Percentiles rank a stretch among this genome's conserved stretches.
phyloP scores from a whole-genome alignment of 1,140 invertebrate species.

The Sipha flava region DNA sequence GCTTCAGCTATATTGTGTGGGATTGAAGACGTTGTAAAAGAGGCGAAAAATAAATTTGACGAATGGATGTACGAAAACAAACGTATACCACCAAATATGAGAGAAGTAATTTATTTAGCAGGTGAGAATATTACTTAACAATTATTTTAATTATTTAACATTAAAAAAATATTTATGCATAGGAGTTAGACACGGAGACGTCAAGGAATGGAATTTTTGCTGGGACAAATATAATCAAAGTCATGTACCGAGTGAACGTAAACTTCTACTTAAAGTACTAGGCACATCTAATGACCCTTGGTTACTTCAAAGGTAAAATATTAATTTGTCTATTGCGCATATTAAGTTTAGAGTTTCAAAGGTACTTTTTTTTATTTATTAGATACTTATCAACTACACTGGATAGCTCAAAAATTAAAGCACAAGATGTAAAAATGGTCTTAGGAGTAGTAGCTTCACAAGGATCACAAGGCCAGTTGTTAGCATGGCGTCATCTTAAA shows the following conservation, averaged over 20 bases:
- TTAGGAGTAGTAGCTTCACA: constrained; percentile 55
- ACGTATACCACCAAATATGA: constrained; percentile 58
- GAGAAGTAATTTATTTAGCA: constrained; percentile 63
- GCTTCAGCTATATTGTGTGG: constrained; percentile 55
- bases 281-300: constrained; percentile 61
- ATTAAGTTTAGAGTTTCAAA: constrained; percentile 51
- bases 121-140: constrained; percentile 45
- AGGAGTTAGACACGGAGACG: constrained; percentile 56
- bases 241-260: constrained; percentile 58
- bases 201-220: constrained; percentile 65
- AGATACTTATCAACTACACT: constrained; percentile 58
- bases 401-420: constrained; percentile 55
- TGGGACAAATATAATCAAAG: constrained; percentile 61
- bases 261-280: constrained; percentile 59
- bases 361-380: neutral
- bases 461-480: constrained; percentile 59
- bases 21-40: constrained; percentile 53
- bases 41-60: constrained; percentile 54
- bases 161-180: neutral
- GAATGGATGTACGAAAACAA: constrained; percentile 56
- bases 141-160: neutral
- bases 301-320: constrained; percentile 56
- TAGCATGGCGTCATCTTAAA: constrained; percentile 70
- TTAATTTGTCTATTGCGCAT: constrained; percentile 55
- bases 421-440: constrained; percentile 60